Evolutionary conservation across 1,140 invertebrate species (phyloP).

Genomic region (Venturia canescens): DNA sequence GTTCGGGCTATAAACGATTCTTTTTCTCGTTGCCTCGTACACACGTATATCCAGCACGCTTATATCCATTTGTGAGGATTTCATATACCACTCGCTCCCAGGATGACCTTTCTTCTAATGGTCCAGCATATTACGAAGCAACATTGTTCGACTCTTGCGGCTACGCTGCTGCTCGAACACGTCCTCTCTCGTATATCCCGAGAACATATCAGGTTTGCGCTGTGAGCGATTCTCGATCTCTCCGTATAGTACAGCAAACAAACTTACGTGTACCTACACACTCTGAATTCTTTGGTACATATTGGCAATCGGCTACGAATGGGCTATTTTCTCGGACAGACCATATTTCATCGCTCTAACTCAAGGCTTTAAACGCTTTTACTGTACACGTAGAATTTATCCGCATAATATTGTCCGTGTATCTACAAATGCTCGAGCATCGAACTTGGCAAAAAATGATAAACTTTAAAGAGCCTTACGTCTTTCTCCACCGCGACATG

Average conservation of each 20-base stretch:
- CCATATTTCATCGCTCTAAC: constrained; percentile 39
- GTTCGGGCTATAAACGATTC: constrained; percentile 27
- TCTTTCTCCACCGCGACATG: constrained; percentile 29
- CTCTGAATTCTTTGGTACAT: neutral
- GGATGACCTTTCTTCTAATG: constrained; percentile 43
- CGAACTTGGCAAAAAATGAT: too few species aligned
- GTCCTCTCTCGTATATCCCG: constrained; percentile 1
- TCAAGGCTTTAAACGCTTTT: neutral
- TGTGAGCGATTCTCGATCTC: constrained; percentile 39
- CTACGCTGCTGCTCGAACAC: constrained; percentile 11
- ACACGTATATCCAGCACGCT: neutral
- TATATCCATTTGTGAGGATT: neutral
- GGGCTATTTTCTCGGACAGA: constrained; percentile 39
- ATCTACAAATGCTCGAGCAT: neutral
- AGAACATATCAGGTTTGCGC: constrained; percentile 12
- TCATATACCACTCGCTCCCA: neutral
- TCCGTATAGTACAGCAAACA: neutral
- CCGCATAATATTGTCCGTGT: neutral
- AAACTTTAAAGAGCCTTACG: neutral
- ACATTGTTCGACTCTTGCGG: constrained; percentile 29
- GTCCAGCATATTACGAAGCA: constrained; percentile 38
- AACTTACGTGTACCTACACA: neutral
- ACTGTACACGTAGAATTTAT: neutral
- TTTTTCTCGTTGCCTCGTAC: constrained; percentile 31
- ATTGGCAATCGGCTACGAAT: constrained; percentile 40